Conservation (phyloP, 2,113 vertebrate species). For the Petrocephalus microphthalmus region DNA sequence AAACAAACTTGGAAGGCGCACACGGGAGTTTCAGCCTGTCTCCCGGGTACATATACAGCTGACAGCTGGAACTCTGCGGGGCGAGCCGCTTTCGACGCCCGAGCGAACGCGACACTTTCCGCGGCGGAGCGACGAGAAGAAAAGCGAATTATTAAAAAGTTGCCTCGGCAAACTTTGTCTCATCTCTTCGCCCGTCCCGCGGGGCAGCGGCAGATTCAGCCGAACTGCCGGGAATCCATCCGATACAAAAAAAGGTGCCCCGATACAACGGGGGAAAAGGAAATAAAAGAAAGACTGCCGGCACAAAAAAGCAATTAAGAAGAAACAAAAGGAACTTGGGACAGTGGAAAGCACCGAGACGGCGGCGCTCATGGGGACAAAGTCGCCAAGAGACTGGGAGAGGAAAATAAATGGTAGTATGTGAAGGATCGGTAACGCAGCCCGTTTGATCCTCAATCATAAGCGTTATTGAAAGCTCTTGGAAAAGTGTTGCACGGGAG, state of each 20-base stretch:
- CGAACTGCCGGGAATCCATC: slow-evolving; percentile 37
- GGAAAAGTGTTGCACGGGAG: slow-evolving; percentile 9
- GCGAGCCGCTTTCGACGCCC: background rate
- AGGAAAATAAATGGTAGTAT: slow-evolving; percentile 4
- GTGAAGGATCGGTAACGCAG: slow-evolving; percentile 1
- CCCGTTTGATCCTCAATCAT: slow-evolving; percentile 14
- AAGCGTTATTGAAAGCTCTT: background rate
- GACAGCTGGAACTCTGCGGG: background rate
- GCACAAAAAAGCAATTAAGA: slow-evolving; percentile 21
- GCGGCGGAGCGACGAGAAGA: background rate
- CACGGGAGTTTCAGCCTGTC: background rate
- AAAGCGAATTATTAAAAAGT: slow-evolving; percentile 29
- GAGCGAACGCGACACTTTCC: background rate
- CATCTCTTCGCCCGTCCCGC: slow-evolving; percentile 41
- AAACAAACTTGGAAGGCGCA: slow-evolving; percentile 19
- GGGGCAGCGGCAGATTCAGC: slow-evolving; percentile 29
- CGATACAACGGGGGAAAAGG: background rate
- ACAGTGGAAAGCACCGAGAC: slow-evolving; percentile 32
- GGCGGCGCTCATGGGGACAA: background rate
- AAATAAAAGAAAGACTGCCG: background rate
- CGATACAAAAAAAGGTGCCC: background rate
- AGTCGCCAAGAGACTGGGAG: slow-evolving; percentile 4
- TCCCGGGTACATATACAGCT: slow-evolving; percentile 10
- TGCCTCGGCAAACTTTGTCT: slow-evolving; percentile 26
- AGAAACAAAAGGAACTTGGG: slow-evolving; percentile 9